phyloP scores from a whole-genome alignment of 1,140 invertebrate species.

The Aphelinus certus region DNA sequence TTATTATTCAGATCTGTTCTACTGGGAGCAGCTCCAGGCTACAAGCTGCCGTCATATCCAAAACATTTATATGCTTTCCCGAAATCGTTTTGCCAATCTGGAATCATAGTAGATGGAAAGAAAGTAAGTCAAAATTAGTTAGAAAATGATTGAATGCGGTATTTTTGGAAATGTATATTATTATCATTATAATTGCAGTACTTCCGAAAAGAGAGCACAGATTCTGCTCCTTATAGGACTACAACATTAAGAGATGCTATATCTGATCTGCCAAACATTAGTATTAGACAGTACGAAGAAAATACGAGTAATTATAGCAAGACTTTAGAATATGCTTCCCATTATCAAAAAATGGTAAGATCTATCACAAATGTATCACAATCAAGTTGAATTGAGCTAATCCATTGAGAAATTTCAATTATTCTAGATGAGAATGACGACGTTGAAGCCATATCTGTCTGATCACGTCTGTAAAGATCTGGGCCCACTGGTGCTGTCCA shows the following conservation, averaged over 20 bases:
- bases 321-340: slow-evolving; percentile 66
- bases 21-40: slow-evolving; percentile 83
- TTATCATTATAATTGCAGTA: slow-evolving; percentile 51
- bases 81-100: slow-evolving; percentile 74
- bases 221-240: slow-evolving; percentile 76
- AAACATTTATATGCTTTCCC: slow-evolving; percentile 84
- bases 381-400: not conserved
- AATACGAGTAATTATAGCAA: slow-evolving; percentile 80
- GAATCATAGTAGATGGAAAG: slow-evolving; percentile 78
- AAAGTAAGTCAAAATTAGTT: slow-evolving; percentile 48
- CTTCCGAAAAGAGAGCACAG: slow-evolving; percentile 62
- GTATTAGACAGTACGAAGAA: slow-evolving; percentile 75
- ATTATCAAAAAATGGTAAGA: slow-evolving; percentile 78
- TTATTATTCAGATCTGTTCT: slow-evolving; percentile 76
- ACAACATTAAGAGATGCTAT: slow-evolving; percentile 84
- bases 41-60: slow-evolving; percentile 79
- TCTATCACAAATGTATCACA: slow-evolving; percentile 14
- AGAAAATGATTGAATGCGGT: not conserved
- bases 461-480: slow-evolving; percentile 91
- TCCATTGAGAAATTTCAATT: no score
- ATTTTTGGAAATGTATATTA: not conserved
- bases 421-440: slow-evolving; percentile 53
- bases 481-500: slow-evolving; percentile 79
- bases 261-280: slow-evolving; percentile 82
- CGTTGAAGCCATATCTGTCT: slow-evolving; percentile 66